Conservation (phyloP, 2,113 vertebrate genomes). For the Trichechus manatus region DNA sequence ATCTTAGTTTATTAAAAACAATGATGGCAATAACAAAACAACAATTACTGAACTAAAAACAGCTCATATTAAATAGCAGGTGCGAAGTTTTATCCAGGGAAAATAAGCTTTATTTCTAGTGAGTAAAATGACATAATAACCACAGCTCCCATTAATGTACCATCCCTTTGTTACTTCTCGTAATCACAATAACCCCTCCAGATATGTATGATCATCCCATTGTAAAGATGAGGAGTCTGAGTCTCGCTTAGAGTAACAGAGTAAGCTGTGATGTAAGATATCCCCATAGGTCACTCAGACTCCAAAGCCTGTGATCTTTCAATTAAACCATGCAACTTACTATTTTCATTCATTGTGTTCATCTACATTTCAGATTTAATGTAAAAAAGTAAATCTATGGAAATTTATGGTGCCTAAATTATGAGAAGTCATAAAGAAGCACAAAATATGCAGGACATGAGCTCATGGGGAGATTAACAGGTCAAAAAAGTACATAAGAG, state of each 20-base stretch:
- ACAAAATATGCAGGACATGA: background rate
- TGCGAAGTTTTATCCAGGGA: background rate
- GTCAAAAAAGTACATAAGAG: fast-evolving
- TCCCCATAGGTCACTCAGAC: background rate
- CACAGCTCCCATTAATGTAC: no score
- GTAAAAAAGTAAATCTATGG: fast-evolving
- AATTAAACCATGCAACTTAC: no score
- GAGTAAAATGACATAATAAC: no score
- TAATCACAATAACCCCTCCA: fast-evolving
- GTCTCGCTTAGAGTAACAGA: no score
- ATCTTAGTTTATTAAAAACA: background rate
- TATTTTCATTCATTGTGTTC: no score
- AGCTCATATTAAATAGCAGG: background rate
- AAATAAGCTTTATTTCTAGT: background rate
- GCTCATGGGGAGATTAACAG: background rate
- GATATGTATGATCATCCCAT: fast-evolving
- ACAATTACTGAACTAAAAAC: background rate
- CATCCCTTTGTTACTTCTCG: fast-evolving
- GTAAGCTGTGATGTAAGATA: background rate
- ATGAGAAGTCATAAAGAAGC: background rate
- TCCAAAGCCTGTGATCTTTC: background rate
- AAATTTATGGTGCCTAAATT: fast-evolving
- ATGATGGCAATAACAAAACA: background rate
- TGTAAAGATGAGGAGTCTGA: background rate
- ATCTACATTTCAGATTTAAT: background rate